Evolutionary conservation across 2,113 vertebrate genomes (phyloP).

Genomic region (Ammodytes marinus): DNA sequence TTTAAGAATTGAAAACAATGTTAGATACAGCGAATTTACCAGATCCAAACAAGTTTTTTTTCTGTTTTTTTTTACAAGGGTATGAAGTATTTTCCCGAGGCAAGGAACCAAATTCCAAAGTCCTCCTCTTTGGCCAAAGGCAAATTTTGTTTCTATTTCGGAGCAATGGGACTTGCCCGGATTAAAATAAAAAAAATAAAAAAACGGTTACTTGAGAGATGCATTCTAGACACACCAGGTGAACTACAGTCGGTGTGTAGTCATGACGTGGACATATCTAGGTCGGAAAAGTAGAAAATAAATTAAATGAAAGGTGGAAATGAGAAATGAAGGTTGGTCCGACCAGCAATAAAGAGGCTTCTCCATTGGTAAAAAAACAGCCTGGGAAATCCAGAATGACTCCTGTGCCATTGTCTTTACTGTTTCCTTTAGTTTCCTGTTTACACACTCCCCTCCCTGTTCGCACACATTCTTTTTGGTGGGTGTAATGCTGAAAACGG

Average conservation of each 20-base stretch:
- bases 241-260: conserved; percentile 2
- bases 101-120: not conserved
- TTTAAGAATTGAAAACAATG: conserved; percentile 10
- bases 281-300: not conserved
- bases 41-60: conserved; percentile 6
- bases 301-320: not conserved
- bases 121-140: not conserved
- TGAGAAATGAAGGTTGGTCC: not conserved
- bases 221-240: not conserved
- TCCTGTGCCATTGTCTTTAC: conserved; percentile 69
- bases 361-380: conserved; percentile 25
- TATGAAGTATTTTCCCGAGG: conserved; percentile 6
- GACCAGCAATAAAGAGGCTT: conserved; percentile 16
- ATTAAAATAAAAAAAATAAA: conserved; percentile 16
- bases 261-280: not conserved
- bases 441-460: conserved; percentile 65
- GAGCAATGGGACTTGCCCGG: not conserved
- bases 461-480: conserved; percentile 62
- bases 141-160: conserved; percentile 3
- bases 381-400: conserved; percentile 46
- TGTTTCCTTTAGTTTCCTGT: conserved; percentile 76
- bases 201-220: not conserved
- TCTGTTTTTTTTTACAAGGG: not conserved
- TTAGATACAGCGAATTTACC: not conserved
- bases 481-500: conserved; percentile 40